phyloP scores from a whole-genome alignment of 2,113 vertebrate species.

The Dasypus novemcinctus region DNA sequence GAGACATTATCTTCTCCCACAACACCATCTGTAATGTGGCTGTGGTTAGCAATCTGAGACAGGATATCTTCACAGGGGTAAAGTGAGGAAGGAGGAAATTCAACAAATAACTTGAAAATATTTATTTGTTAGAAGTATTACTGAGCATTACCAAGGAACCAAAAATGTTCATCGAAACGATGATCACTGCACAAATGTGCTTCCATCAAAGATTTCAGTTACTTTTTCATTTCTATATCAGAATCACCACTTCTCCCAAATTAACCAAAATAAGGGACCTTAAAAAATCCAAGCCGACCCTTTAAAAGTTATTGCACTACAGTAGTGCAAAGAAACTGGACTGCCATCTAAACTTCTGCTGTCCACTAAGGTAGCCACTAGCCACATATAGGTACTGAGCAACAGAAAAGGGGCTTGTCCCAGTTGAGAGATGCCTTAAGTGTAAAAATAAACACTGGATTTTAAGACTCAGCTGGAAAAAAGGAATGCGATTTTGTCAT shows the following conservation, averaged over 20 bases:
- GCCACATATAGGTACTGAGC: not conserved
- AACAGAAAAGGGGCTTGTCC: not conserved
- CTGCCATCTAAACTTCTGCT: not conserved
- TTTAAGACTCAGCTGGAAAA: not conserved
- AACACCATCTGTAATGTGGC: constrained; percentile 70
- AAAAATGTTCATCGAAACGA: constrained; percentile 70
- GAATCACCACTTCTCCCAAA: constrained; percentile 3
- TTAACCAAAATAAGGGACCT: constrained; percentile 4
- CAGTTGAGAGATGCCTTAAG: not conserved
- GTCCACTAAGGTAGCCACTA: not conserved
- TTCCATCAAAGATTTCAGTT: constrained; percentile 59
- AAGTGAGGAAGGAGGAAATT: constrained; percentile 10
- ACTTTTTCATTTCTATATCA: not conserved
- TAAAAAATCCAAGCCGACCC: constrained; percentile 2
- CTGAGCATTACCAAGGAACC: constrained; percentile 72
- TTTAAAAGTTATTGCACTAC: not conserved
- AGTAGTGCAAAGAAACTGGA: not conserved
- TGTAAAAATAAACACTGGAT: not conserved
- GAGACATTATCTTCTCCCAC: constrained; percentile 68
- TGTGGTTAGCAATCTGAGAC: constrained; percentile 70
- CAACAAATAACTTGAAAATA: constrained; percentile 40
- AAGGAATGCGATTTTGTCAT: not conserved
- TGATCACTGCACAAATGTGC: constrained; percentile 64
- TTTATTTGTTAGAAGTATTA: constrained; percentile 43
- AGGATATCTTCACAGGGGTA: constrained; percentile 45